phyloP scores from a whole-genome alignment of 2,797 vertebrate species.

The Cheirogaleus major region DNA sequence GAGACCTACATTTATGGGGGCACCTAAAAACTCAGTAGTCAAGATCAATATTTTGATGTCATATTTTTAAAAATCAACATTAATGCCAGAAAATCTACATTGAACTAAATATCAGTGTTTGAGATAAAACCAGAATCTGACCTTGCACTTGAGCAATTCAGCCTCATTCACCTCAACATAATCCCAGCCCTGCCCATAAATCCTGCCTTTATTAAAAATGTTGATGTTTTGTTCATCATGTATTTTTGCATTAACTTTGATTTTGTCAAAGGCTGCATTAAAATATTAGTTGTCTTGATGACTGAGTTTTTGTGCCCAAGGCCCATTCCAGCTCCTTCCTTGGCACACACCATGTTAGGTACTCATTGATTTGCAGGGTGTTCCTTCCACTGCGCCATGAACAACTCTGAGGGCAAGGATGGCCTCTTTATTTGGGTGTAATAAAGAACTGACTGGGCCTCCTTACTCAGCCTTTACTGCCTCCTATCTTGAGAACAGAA shows the following conservation, averaged over 20 bases:
- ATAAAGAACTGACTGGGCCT: not conserved
- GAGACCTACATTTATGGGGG: not conserved
- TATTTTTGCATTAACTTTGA: not conserved
- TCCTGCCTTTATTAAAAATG: not conserved
- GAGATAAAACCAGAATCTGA: not conserved
- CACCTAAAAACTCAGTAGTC: not conserved
- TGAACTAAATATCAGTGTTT: not conserved
- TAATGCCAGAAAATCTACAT: not conserved
- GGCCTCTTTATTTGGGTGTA: not conserved
- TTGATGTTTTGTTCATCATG: not conserved
- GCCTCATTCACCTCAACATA: not conserved
- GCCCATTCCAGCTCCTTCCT: not conserved
- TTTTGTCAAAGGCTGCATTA: not conserved
- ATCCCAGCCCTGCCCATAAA: not conserved
- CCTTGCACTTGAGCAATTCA: not conserved
- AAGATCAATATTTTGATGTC: not conserved
- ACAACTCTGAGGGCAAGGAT: not conserved
- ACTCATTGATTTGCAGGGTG: not conserved
- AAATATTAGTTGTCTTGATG: not conserved
- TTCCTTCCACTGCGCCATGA: not conserved
- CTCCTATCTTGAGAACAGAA: not conserved
- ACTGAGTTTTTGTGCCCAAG: not conserved
- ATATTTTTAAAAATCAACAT: not conserved
- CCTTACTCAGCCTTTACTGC: not conserved
- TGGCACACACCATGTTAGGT: rapidly evolving